These are phyloP conservation scores for Xestoiulus laeticollis DNA, from an alignment of 2,888 invertebrate species.

Conservation along the genomic window DNA sequence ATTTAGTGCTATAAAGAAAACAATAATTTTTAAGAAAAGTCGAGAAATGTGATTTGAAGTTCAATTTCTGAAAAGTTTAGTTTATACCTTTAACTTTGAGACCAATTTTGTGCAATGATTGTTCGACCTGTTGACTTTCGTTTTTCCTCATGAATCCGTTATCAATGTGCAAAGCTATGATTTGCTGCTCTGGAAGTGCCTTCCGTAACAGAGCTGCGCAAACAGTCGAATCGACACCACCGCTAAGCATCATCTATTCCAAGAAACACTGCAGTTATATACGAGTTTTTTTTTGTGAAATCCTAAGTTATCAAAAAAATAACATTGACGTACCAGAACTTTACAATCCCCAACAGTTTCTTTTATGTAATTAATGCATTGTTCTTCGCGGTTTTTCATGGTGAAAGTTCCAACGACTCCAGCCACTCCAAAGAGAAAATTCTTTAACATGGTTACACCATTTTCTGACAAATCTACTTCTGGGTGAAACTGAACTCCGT, in stretches of 20 bases:
- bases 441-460: constrained; percentile 89
- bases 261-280: neutral
- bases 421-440: constrained; percentile 92
- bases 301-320: neutral
- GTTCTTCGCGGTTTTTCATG: constrained; percentile 83
- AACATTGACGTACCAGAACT: constrained; percentile 76
- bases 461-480: constrained; percentile 95
- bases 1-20: constrained; percentile 65
- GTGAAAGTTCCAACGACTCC: constrained; percentile 88
- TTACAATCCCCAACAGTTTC: constrained; percentile 90
- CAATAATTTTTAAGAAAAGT: neutral
- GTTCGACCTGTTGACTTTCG: constrained; percentile 88
- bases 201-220: constrained; percentile 94
- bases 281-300: neutral
- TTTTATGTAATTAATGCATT: constrained; percentile 91
- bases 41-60: neutral
- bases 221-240: constrained; percentile 99
- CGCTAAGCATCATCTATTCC: constrained; percentile 89
- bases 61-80: neutral
- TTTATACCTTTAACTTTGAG: constrained; percentile 74
- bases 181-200: constrained; percentile 86
- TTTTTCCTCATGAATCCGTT: constrained; percentile 99
- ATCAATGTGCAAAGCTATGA: constrained; percentile 97
- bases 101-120: constrained; percentile 82
- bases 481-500: constrained; percentile 98